These are phyloP conservation scores for Hassar affinis DNA, from an alignment of 2,113 vertebrate genomes.

Conservation along the genomic window DNA sequence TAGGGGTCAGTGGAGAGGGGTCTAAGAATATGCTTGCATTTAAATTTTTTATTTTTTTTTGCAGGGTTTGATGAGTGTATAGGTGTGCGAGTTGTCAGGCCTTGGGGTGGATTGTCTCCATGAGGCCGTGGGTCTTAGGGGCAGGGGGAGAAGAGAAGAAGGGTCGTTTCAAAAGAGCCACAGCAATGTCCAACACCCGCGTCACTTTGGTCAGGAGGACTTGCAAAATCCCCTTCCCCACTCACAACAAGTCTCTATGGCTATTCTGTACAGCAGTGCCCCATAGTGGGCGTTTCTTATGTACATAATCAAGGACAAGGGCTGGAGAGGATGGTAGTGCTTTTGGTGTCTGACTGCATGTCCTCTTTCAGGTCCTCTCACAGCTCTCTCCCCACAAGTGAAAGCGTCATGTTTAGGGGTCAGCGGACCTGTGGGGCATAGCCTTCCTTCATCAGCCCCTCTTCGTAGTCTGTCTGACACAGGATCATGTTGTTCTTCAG, in stretches of 20 bases:
- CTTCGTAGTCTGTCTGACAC: conserved; percentile 99
- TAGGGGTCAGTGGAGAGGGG: conserved; percentile 34
- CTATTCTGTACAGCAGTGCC: conserved; percentile 85
- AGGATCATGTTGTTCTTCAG: conserved; percentile 99
- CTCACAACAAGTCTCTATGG: conserved; percentile 73
- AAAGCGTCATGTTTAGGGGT: conserved; percentile 52
- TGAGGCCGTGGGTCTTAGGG: conserved; percentile 46
- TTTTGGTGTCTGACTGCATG: conserved; percentile 76
- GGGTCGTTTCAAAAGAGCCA: conserved; percentile 56
- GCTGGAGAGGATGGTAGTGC: conserved; percentile 80
- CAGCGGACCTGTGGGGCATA: conserved; percentile 96
- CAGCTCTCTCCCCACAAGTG: conserved; percentile 31
- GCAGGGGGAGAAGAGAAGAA: conserved; percentile 38
- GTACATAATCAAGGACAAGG: conserved; percentile 67
- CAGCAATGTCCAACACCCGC: conserved; percentile 41
- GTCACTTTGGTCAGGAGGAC: conserved; percentile 40
- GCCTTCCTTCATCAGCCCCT: conserved; percentile 98
- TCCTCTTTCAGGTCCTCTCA: conserved; percentile 56
- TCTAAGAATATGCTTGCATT: conserved; percentile 31
- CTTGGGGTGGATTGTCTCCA: conserved; percentile 47
- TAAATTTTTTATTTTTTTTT: conserved; percentile 1
- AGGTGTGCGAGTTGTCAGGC: conserved; percentile 18
- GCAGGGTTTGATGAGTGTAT: conserved; percentile 13
- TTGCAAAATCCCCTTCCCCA: conserved; percentile 12
- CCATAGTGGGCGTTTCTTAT: conserved; percentile 60